Evolutionary conservation across 2,797 vertebrate species (phyloP), one percentile per base, ranked within the genome.

Genomic region (Todus mexicanus): DNA sequence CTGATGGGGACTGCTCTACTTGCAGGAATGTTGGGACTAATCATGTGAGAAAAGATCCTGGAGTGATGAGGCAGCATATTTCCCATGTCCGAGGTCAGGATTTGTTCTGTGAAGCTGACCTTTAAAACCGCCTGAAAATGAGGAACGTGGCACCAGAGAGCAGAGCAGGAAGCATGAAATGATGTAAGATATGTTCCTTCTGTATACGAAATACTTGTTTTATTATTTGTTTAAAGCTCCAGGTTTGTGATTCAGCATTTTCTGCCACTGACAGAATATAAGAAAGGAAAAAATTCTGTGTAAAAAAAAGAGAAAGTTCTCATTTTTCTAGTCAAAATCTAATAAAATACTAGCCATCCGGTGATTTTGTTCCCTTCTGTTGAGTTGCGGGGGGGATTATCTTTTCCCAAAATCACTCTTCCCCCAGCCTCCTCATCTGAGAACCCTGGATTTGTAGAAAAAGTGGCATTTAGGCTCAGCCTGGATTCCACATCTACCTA

Each of bases 221-320:
- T 38, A n/a, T 50, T 88, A 73, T 73, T 45, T n/a, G 47, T 45
- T 71, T 31, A 9, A 13, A 82, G 60, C 57, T 87, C 76, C 57
- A 65, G 74, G 76, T 93, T 95, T 95, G 74, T 95, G 96, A 96
- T 92, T 95, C 94, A 95, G 89, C 93, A 91, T 88, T 95, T 95
- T 95, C 50, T 95, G 56, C 63, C 29, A 33, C 69, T 78, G 73
- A 60, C 27, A 85, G 37, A 77, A 64, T 42, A 40, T 45, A 65
- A 82, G 63, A 86, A 94, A 43, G 7, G 18, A 22, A 35, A 8
- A 84, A 66, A 75, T 21, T 65, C 42, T 63, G 27, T 75, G 29
- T 11, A 54, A 53, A 53, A 20, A 42, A 75, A 72, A 76, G 20
- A 86, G 22, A 37, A 80, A 66, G 5, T 81, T 54, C 35, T 40